Base-by-base conservation (phyloP, 2,888 invertebrate species). In the Noctua janthe region DNA sequence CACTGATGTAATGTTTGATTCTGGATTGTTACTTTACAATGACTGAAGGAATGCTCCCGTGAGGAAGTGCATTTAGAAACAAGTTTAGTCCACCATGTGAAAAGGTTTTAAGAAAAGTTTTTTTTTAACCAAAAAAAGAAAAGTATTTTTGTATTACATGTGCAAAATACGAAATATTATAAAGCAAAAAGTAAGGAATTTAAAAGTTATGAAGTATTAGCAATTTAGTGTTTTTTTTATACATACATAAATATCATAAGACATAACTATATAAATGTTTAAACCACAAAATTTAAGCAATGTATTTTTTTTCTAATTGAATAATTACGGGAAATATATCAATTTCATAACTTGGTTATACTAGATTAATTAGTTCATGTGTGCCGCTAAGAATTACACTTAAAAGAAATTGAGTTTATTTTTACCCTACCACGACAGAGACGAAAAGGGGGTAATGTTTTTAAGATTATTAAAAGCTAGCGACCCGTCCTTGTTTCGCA, bases 381-480 rank as follows among this genome's bases (percentile, higher is more conserved):
- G 51, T 35, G 76, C 43, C 78, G 49, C 56, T 83, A 83, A 71
- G 70, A 83, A 81, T 56, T 83, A 39, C 39, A 64, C 49, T 2
- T 35, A 1, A 35, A 43, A 64, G 10, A 64, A 64, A 35, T 35
- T 15, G 6, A 15, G 62, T 62, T 59, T 29, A 29, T 6, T 62
- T 29, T 29, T 62, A 62, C 7, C 62, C 29, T 29, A 62, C 29
- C 1, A 10, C 59, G 13, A 0, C 29, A 59, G 13, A n/a, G n/a
- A 13, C 13, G 5, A 59, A n/a, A n/a, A 10, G 56, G 11, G 59
- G 5, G 59, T 59, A 59, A 11, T n/a, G 11, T 59, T n/a, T 59
- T 59, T 59, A 59, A 59, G 4, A n/a, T 56, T 3, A 4, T 56
- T 11, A 56, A 23, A 10, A 56, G 11, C 23, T 56, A 7, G 6